Evolutionary conservation across 2,888 invertebrate genomes (phyloP).

Genomic region (Blomia tropicalis): DNA sequence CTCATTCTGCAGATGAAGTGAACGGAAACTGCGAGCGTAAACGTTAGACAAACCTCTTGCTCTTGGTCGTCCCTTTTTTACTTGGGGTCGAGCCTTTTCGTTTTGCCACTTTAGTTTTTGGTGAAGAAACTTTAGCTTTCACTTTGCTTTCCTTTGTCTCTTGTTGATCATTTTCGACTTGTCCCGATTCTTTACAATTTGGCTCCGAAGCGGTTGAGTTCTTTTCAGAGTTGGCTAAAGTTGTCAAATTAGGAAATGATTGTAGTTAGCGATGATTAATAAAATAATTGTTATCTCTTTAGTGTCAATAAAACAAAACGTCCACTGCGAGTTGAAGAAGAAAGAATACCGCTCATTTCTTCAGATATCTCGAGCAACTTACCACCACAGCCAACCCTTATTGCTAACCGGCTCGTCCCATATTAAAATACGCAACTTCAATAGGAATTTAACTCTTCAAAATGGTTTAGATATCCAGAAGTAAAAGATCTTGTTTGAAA

Average conservation of each 20-base stretch:
- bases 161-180: neutral
- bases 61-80: neutral
- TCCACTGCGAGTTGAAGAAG: neutral
- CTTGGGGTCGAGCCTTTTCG: neutral
- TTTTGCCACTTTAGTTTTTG: neutral
- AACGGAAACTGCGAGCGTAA: too few relatives aligned
- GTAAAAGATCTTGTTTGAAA: too few relatives aligned
- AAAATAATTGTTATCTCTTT: neutral
- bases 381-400: neutral
- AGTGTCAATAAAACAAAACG: neutral
- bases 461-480: too few relatives aligned
- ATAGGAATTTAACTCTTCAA: too few relatives aligned
- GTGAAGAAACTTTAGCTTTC: neutral
- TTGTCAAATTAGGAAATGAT: conserved; percentile 14
- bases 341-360: neutral
- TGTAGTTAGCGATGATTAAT: neutral
- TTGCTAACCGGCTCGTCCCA: too few relatives aligned
- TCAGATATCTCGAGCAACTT: neutral
- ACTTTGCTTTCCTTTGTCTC: neutral
- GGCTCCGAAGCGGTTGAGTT: neutral
- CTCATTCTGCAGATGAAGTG: neutral
- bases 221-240: neutral
- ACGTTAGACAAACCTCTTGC: conserved; percentile 9
- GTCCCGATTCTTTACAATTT: neutral
- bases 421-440: too few relatives aligned